phyloP scores from a whole-genome alignment of 1,140 invertebrate species.

The Drosophila tsacasi region DNA sequence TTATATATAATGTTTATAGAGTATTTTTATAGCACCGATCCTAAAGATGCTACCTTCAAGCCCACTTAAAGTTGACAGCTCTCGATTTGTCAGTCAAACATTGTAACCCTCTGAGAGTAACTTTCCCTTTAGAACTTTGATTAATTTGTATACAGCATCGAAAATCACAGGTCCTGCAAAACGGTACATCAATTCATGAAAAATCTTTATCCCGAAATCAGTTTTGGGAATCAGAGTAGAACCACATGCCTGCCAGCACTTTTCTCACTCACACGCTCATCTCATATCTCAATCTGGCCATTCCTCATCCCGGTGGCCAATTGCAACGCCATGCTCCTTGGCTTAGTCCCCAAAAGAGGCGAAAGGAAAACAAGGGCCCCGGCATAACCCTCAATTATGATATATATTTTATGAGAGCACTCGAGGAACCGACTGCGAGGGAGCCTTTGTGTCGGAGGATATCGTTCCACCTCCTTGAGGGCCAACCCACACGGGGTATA shows the following conservation, averaged over 20 bases:
- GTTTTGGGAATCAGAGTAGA: slow-evolving; percentile 27
- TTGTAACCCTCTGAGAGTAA: too few relatives aligned
- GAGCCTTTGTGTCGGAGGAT: slow-evolving; percentile 40
- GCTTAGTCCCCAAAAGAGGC: slow-evolving; percentile 42
- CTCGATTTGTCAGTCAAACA: not conserved
- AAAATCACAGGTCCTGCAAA: slow-evolving; percentile 13
- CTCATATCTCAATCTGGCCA: slow-evolving; percentile 70
- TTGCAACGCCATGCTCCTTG: slow-evolving; percentile 61
- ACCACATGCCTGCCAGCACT: slow-evolving; percentile 16
- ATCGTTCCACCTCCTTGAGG: slow-evolving; percentile 34
- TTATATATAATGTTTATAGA: too few relatives aligned
- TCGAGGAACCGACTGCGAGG: slow-evolving; percentile 40
- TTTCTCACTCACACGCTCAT: slow-evolving; percentile 47
- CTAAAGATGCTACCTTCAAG: too few relatives aligned
- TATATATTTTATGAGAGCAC: slow-evolving; percentile 82
- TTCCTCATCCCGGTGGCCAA: slow-evolving; percentile 55
- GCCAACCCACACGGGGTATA: slow-evolving; percentile 51
- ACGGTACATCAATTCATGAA: not conserved
- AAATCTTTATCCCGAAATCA: slow-evolving; percentile 12
- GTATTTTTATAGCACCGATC: too few relatives aligned
- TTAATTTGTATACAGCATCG: not conserved
- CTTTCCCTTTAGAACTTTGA: not conserved
- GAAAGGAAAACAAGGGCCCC: slow-evolving; percentile 14
- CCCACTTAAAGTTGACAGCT: not conserved
- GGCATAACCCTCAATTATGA: slow-evolving; percentile 76